Evolutionary conservation across 35 echinoderm and acorn worm genomes (phyloP).

Genomic region (Acanthaster planci): DNA sequence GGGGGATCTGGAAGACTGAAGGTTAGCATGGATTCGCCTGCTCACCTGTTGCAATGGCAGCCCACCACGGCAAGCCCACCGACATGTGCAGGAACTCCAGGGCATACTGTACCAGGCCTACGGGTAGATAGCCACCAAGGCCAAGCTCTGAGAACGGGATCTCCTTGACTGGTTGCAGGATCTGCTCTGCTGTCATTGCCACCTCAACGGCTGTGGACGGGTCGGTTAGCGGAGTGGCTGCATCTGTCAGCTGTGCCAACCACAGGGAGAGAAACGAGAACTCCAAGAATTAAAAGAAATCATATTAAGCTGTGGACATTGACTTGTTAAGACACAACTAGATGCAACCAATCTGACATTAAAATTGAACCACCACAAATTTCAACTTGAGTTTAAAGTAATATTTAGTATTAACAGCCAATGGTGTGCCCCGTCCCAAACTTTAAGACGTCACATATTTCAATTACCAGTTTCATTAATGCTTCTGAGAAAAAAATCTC

Average conservation of each 20-base stretch:
- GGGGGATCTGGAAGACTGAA: too few relatives aligned
- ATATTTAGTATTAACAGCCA: background rate
- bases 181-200: conserved; percentile 67
- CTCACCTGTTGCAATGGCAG: conserved; percentile 73
- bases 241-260: conserved; percentile 24
- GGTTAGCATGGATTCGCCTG: background rate
- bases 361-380: too few relatives aligned
- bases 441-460: background rate
- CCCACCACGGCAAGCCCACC: conserved; percentile 96
- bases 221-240: conserved; percentile 11
- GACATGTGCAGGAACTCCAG: conserved; percentile 85
- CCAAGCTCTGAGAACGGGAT: conserved; percentile 88
- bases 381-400: background rate
- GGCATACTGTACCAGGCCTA: conserved; percentile 73
- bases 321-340: too few relatives aligned
- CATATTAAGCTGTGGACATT: too few relatives aligned
- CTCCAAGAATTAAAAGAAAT: too few relatives aligned
- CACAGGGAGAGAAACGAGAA: background rate
- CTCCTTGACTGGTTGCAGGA: conserved; percentile 86
- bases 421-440: too few relatives aligned
- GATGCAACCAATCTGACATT: too few relatives aligned
- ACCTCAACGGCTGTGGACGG: background rate
- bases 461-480: background rate
- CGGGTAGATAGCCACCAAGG: conserved; percentile 69
- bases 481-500: background rate